Percentiles rank a stretch among this genome's conserved stretches.
phyloP scores from a whole-genome alignment of 2,888 invertebrate genomes.

The Spilarctia lutea region DNA sequence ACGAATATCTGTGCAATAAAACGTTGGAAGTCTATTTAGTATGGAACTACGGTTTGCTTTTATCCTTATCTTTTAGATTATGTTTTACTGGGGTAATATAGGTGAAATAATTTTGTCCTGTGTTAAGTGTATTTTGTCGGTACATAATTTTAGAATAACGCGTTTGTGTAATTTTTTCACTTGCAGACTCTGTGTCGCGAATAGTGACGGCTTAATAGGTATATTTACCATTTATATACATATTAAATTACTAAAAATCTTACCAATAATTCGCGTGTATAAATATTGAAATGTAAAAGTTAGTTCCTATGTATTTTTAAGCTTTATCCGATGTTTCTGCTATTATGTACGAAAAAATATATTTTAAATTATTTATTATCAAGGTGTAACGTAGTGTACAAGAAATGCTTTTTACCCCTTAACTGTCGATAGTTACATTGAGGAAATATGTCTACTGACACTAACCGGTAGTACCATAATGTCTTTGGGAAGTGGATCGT shows the following conservation, averaged over 20 bases:
- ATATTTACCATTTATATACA: background rate
- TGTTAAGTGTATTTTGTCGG: background rate
- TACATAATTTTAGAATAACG: background rate
- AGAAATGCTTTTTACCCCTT: background rate
- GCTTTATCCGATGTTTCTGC: background rate
- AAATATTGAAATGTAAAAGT: background rate
- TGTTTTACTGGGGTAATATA: constrained; percentile 32
- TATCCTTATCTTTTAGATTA: constrained; percentile 69
- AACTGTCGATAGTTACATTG: background rate
- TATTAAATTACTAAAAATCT: background rate
- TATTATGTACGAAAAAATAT: background rate
- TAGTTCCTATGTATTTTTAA: background rate
- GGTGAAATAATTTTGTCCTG: constrained; percentile 24
- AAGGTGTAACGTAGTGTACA: background rate
- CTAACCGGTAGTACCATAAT: background rate
- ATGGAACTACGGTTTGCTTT: constrained; percentile 78
- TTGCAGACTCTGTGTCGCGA: background rate
- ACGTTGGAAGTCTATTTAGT: constrained; percentile 66
- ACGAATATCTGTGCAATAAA: constrained; percentile 66
- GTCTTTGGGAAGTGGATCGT: background rate
- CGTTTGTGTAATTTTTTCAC: background rate
- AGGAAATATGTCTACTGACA: background rate
- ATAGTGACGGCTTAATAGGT: too few relatives aligned
- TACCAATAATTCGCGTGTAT: background rate
- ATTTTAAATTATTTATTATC: background rate